Evolutionary conservation across 2,113 vertebrate genomes (phyloP), one percentile per base, ranked within the genome.

Genomic region (Oenanthe melanoleuca): DNA sequence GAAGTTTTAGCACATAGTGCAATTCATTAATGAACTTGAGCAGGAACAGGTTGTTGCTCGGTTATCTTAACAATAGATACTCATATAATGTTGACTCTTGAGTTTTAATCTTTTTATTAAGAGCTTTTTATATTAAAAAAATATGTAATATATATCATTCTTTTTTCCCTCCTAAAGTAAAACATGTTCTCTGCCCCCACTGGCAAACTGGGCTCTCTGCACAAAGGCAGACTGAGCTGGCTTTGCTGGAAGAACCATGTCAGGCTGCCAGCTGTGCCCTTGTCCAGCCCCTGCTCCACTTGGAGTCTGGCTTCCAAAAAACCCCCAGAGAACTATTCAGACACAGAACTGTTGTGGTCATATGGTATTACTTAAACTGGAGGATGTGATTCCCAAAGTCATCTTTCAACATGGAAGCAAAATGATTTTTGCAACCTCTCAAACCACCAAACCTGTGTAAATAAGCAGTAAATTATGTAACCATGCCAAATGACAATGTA

Each of bases 71-170:
- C 95, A 61, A 17, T 95, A 74, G 74, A 65, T 91, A 47, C 88
- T 86, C 80, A 34, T 86, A n/a, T 72, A 89, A 86, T 50, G 44
- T 91, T 86, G 80, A 95, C 66, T 95, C 45, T 50, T 37, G 64
- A 86, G 49, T 95, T 90, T 89, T 91, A 96, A 94, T 93, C 86
- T 86, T 95, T 92, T 93, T 94, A 95, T 95, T 93, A 92, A 96
- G 96, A 96, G 95, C 72, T 95, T 95, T 96, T 94, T 94, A 91
- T 94, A 95, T 95, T 77, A 82, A 71, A 93, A 93, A 89, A 52
- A 79, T 28, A 53, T 21, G 31, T 95, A 94, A 96, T 96, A 97
- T 96, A 93, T 95, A 70, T 74, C 66, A 42, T n/a, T 70, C 5
- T 74, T 50, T 20, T 19, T 9, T 1, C 1, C 3, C 12, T 31